phyloP scores from a whole-genome alignment of 2,113 vertebrate species.

The Alouatta palliata region DNA sequence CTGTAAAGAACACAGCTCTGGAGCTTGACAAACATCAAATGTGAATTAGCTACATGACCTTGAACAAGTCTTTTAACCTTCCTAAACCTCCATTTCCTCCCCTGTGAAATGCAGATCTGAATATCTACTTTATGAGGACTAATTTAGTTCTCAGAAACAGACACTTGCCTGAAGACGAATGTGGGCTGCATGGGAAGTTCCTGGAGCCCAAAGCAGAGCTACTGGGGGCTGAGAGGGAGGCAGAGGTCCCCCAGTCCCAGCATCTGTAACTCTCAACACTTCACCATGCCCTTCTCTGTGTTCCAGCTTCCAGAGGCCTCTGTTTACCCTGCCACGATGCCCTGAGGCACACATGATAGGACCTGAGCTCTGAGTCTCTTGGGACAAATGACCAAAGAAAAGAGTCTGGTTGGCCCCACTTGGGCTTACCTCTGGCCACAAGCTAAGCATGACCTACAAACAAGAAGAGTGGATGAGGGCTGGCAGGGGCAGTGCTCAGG shows the following conservation, averaged over 20 bases:
- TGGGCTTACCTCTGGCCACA: background rate
- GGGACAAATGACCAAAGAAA: background rate
- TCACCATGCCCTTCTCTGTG: background rate
- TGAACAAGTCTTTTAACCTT: slow-evolving; percentile 64
- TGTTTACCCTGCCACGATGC: background rate
- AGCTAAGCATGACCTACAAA: background rate
- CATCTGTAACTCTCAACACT: rapidly evolving
- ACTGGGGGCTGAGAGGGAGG: background rate
- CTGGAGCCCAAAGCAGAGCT: too few species aligned
- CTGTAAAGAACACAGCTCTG: background rate
- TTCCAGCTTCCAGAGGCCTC: background rate
- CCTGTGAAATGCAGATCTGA: background rate
- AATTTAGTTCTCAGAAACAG: background rate
- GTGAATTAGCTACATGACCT: background rate
- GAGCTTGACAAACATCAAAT: background rate
- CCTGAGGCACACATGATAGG: background rate
- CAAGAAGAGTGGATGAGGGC: background rate
- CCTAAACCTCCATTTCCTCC: background rate
- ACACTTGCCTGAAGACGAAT: background rate
- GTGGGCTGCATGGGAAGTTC: background rate
- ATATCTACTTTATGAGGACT: background rate
- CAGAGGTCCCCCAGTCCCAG: background rate
- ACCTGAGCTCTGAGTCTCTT: too few species aligned
- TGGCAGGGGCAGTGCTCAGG: background rate
- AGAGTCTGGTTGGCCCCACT: background rate